phyloP scores from a whole-genome alignment of 2,113 vertebrate species.

The Erythrocercus mccallii region DNA sequence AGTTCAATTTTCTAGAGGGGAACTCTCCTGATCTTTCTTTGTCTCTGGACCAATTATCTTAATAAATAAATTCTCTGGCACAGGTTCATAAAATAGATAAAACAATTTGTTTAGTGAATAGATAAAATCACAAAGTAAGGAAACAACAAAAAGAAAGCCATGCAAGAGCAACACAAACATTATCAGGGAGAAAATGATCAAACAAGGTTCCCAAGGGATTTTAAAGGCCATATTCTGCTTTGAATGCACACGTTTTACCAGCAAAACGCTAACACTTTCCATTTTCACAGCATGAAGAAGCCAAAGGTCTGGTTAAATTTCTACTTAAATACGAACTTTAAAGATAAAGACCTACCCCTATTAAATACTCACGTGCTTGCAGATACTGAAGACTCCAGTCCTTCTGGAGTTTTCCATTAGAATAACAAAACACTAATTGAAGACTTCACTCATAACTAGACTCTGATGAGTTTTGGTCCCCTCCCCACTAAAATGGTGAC shows the following conservation, averaged over 20 bases:
- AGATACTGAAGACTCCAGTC: neutral
- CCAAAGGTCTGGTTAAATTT: slow-evolving; percentile 7
- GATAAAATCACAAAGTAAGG: neutral
- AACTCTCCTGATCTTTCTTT: neutral
- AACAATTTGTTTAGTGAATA: neutral
- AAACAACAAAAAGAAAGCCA: neutral
- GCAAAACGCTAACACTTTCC: neutral
- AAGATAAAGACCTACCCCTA: neutral
- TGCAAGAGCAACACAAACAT: neutral
- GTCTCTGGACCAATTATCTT: neutral
- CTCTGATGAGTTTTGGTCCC: neutral
- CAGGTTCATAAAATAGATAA: neutral
- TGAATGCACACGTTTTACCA: neutral
- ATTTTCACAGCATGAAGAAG: neutral
- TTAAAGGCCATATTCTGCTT: neutral
- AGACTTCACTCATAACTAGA: neutral
- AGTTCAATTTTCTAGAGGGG: neutral
- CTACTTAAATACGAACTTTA: neutral
- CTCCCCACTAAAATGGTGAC: neutral
- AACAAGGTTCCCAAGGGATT: neutral
- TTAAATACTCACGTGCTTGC: neutral
- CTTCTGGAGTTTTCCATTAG: neutral
- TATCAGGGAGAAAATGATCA: slow-evolving; percentile 26
- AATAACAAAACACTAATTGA: neutral
- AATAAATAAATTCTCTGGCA: neutral